Percentiles rank a stretch among this genome's conserved stretches.
These are phyloP conservation scores for Calosoma granatense DNA, from an alignment of 1,140 invertebrate species.

Conservation along the genomic window DNA sequence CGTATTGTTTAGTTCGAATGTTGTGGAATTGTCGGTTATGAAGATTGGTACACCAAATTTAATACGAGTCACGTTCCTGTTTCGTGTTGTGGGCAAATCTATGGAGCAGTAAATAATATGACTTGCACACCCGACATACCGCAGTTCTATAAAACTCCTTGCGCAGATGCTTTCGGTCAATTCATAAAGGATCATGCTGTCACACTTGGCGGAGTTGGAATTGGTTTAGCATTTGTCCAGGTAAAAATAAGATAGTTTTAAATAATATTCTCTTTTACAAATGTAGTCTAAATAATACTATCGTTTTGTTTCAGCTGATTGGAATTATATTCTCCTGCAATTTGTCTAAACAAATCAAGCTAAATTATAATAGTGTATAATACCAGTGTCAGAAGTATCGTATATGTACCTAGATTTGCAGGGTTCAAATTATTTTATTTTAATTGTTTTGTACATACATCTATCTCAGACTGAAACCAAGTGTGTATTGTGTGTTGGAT, in stretches of 20 bases:
- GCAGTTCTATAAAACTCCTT: conserved; percentile 37
- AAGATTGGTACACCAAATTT: conserved; percentile 46
- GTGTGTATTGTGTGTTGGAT: too few relatives aligned
- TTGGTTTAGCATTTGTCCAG: conserved; percentile 66
- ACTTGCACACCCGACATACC: conserved; percentile 31
- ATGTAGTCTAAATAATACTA: conserved; percentile 16
- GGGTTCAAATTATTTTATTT: background rate
- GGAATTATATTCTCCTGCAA: conserved; percentile 37
- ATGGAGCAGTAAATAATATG: conserved; percentile 34
- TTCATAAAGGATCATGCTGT: conserved; percentile 57
- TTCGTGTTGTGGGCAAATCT: conserved; percentile 46
- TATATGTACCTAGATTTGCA: background rate
- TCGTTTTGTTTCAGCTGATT: conserved; percentile 30
- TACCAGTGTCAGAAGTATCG: background rate
- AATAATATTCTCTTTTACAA: conserved; percentile 9
- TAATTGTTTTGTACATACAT: background rate
- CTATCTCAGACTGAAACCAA: too few relatives aligned
- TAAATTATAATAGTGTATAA: background rate
- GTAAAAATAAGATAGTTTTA: conserved; percentile 33
- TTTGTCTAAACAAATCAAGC: conserved; percentile 17
- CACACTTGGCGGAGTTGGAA: conserved; percentile 60
- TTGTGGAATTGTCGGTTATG: conserved; percentile 50
- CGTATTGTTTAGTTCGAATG: conserved; percentile 63
- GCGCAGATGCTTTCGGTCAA: conserved; percentile 45
- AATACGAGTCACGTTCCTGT: conserved; percentile 39